Conservation (phyloP, 2,797 vertebrate genomes). For the Luscinia megarhynchos region DNA sequence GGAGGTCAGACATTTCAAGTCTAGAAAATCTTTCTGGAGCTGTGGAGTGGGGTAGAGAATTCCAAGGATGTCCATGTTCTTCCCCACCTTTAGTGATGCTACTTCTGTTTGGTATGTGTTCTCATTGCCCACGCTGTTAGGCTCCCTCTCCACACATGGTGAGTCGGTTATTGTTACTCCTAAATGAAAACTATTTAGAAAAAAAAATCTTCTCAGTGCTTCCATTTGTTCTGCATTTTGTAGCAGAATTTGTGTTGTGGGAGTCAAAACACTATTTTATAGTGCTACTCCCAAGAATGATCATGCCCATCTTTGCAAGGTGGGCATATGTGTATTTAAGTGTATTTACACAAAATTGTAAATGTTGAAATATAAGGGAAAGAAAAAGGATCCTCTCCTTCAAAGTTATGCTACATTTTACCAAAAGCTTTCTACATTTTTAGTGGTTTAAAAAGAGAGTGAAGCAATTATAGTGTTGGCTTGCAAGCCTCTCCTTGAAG, state of each 20-base stretch:
- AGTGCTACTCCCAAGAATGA: not conserved
- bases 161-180: not conserved
- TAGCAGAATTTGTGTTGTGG: not conserved
- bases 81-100: not conserved
- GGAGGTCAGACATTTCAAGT: not conserved
- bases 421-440: not conserved
- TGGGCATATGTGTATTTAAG: not conserved
- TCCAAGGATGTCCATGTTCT: not conserved
- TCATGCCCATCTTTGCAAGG: not conserved
- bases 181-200: not conserved
- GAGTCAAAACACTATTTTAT: not conserved
- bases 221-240: not conserved
- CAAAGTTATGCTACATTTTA: not conserved
- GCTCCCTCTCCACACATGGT: not conserved
- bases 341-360: not conserved
- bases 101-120: not conserved
- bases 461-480: not conserved
- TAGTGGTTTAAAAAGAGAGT: not conserved
- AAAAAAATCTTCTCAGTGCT: not conserved
- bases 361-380: not conserved
- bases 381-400: not conserved
- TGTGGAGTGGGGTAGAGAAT: not conserved
- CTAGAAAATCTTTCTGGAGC: not conserved
- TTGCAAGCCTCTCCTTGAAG: not conserved
- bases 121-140: rapidly evolving